A percentile compares a stretch with the other conserved stretches of the same genome.
These are phyloP conservation scores for Eueides isabella DNA, from an alignment of 1,140 invertebrate species.

Conservation along the genomic window DNA sequence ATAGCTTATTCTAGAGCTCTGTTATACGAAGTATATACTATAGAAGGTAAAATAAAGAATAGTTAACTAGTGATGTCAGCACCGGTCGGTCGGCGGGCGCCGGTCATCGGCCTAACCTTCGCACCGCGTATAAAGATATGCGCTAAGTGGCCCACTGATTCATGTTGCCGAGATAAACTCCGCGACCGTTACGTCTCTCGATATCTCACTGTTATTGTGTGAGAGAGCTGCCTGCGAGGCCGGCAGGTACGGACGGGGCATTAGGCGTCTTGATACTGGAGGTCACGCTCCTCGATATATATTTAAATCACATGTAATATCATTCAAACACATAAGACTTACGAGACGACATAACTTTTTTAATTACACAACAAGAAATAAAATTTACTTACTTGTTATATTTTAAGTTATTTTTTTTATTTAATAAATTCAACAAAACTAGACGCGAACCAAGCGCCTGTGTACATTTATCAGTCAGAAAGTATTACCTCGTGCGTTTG, in stretches of 20 bases:
- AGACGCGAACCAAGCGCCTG: no score
- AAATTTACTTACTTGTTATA: no score
- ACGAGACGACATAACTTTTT: not conserved
- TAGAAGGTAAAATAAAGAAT: slow-evolving; percentile 14
- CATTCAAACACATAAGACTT: not conserved
- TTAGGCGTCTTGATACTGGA: not conserved
- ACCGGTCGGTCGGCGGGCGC: slow-evolving; percentile 13
- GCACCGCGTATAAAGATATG: slow-evolving; percentile 29
- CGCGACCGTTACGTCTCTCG: slow-evolving; percentile 12
- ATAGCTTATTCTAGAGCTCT: no score
- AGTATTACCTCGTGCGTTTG: slow-evolving; percentile 1
- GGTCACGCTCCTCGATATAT: not conserved
- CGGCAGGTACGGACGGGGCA: slow-evolving; percentile 38
- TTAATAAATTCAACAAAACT: no score
- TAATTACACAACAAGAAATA: no score
- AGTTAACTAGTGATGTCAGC: slow-evolving; percentile 9
- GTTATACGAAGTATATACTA: no score
- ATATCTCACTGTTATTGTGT: slow-evolving; percentile 14
- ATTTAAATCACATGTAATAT: no score
- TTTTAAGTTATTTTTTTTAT: no score
- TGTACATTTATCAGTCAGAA: not conserved
- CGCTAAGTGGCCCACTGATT: slow-evolving; percentile 28
- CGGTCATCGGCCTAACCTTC: slow-evolving; percentile 46
- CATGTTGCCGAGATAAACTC: slow-evolving; percentile 24
- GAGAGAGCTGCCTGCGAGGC: slow-evolving; percentile 24